These are phyloP conservation scores for Mellilla xanthometata DNA, from an alignment of 2,888 invertebrate genomes.

Conservation along the genomic window DNA sequence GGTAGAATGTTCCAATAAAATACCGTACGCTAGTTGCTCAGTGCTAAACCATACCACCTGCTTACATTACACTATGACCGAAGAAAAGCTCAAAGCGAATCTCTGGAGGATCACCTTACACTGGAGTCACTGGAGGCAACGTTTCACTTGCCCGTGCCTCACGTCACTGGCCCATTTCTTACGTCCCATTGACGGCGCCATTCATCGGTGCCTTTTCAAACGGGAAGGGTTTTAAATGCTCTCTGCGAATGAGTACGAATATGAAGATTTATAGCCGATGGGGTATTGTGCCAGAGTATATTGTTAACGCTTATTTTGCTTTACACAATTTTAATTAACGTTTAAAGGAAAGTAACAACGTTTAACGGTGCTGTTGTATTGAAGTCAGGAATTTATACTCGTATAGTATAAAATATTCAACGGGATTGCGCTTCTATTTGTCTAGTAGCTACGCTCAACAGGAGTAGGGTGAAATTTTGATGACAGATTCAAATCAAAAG, in stretches of 20 bases:
- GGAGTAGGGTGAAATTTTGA: too few relatives aligned
- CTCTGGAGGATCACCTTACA: constrained; percentile 49
- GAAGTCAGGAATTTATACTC: too few relatives aligned
- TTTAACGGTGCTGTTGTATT: too few relatives aligned
- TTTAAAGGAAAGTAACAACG: not conserved
- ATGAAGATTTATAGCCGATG: constrained; percentile 52
- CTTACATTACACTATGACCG: not conserved
- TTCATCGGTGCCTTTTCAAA: constrained; percentile 76
- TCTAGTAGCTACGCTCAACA: too few relatives aligned
- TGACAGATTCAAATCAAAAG: not conserved
- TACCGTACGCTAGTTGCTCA: too few relatives aligned
- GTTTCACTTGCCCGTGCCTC: constrained; percentile 66
- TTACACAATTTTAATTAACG: constrained; percentile 11
- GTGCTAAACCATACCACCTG: too few relatives aligned
- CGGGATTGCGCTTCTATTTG: too few relatives aligned
- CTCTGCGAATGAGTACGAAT: constrained; percentile 64
- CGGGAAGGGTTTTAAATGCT: constrained; percentile 68
- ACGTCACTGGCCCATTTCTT: constrained; percentile 77
- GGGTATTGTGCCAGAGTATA: constrained; percentile 36
- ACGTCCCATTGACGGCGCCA: constrained; percentile 76
- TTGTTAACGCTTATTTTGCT: constrained; percentile 17
- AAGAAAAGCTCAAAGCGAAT: constrained; percentile 32
- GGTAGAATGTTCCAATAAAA: too few relatives aligned
- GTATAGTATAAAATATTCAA: too few relatives aligned
- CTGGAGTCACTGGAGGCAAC: constrained; percentile 54